A percentile compares a stretch with the other conserved stretches of the same genome.
Conservation (phyloP, 2,113 vertebrate genomes). For the Hylia prasina region DNA sequence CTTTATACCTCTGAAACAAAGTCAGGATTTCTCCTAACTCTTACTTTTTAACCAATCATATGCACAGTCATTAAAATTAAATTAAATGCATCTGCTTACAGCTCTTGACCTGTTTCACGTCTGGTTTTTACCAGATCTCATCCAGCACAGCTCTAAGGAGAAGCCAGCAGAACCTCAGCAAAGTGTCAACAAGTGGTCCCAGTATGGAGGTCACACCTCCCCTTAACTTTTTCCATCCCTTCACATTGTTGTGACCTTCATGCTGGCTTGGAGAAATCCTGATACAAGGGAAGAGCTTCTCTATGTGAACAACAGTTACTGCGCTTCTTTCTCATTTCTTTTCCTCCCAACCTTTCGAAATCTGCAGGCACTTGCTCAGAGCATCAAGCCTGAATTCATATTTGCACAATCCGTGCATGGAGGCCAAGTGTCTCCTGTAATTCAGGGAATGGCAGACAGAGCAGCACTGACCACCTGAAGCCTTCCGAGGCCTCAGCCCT, state of each 20-base stretch:
- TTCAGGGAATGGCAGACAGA: neutral
- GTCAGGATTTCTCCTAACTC: neutral
- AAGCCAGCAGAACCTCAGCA: neutral
- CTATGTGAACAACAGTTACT: neutral
- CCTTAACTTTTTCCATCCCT: fast-evolving
- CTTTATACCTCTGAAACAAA: neutral
- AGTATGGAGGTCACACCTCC: fast-evolving
- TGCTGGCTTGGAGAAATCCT: neutral
- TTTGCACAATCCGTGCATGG: neutral
- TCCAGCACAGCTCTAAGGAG: neutral
- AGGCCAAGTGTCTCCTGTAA: neutral
- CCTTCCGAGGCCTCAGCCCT: neutral
- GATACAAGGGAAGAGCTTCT: neutral
- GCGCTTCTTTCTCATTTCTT: neutral
- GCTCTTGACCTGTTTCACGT: fast-evolving
- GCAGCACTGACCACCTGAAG: neutral
- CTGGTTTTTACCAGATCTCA: neutral
- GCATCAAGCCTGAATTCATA: neutral
- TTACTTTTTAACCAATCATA: neutral
- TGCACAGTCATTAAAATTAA: neutral
- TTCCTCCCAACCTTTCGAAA: neutral
- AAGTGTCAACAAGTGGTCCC: fast-evolving
- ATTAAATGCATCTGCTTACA: neutral
- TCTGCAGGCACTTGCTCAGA: neutral
- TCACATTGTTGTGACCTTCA: neutral